Conservation (phyloP, 2,113 vertebrate species). For the Gopherus evgoodei region DNA sequence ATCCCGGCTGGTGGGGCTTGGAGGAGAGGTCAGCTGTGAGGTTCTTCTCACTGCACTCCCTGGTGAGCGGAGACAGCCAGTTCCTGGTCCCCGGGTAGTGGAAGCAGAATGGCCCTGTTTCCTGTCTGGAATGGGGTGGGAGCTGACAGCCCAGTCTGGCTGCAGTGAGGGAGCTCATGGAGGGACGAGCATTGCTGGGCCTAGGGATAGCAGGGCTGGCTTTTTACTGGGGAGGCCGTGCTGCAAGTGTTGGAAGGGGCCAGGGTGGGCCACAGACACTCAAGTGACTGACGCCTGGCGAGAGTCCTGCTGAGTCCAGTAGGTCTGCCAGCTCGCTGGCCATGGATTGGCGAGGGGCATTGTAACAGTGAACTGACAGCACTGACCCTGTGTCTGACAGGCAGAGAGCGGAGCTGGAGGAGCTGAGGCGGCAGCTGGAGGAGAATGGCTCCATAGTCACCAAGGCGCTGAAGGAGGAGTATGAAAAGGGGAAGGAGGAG, state of each 20-base stretch:
- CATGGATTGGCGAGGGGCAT: not conserved
- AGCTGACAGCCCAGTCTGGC: not conserved
- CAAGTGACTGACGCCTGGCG: not conserved
- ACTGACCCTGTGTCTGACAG: conserved; percentile 70
- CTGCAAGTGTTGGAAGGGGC: not conserved
- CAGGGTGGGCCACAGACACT: too few relatives aligned
- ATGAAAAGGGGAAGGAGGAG: conserved; percentile 87
- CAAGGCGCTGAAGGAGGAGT: conserved; percentile 85
- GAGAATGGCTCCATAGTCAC: conserved; percentile 83
- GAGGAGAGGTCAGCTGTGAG: not conserved
- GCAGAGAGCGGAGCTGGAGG: conserved; percentile 90
- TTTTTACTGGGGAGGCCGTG: accelerated
- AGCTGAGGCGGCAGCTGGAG: conserved; percentile 88
- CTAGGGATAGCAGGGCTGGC: accelerated
- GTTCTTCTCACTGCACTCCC: not conserved
- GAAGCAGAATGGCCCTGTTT: not conserved
- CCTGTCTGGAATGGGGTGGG: too few relatives aligned
- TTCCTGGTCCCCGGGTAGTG: not conserved
- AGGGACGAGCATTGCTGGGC: not conserved
- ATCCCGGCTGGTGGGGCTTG: not conserved
- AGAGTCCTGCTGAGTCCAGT: accelerated
- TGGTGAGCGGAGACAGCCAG: not conserved
- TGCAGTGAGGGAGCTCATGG: not conserved
- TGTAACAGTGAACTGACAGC: not conserved
- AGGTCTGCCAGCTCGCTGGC: accelerated